These are phyloP conservation scores for Zaprionus gabonicus DNA, from an alignment of 1,140 invertebrate species.

Conservation along the genomic window DNA sequence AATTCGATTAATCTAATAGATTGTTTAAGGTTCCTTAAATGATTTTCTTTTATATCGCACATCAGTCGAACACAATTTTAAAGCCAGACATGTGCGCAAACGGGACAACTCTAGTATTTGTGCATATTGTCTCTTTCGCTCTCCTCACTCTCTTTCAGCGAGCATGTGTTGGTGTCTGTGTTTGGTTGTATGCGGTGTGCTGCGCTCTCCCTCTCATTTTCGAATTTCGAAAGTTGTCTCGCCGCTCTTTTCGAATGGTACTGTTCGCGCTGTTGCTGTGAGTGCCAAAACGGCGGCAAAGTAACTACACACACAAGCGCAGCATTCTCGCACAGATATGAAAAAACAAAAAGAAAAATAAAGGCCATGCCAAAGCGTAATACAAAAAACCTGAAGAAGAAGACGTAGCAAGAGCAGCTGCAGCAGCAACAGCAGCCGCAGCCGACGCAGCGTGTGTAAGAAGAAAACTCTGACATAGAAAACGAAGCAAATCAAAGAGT, in stretches of 20 bases:
- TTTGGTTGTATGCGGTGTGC: slow-evolving; percentile 25
- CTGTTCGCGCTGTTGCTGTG: slow-evolving; percentile 67
- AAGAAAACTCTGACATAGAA: slow-evolving; percentile 43
- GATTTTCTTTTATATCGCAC: slow-evolving; percentile 15
- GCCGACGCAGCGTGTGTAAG: slow-evolving; percentile 19
- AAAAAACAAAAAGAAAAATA: slow-evolving; percentile 58
- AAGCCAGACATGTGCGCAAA: slow-evolving; percentile 50
- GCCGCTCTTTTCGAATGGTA: slow-evolving; percentile 51
- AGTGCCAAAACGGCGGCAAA: slow-evolving; percentile 80
- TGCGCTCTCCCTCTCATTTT: slow-evolving; percentile 44
- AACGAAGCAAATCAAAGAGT: slow-evolving; percentile 31
- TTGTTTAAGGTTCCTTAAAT: slow-evolving; percentile 2
- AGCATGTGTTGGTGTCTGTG: slow-evolving; percentile 10
- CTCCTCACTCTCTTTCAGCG: slow-evolving; percentile 2
- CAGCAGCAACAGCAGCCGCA: slow-evolving; percentile 28
- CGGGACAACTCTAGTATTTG: slow-evolving; percentile 49
- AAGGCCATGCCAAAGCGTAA: slow-evolving; percentile 55
- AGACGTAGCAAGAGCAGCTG: slow-evolving; percentile 37
- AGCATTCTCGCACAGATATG: slow-evolving; percentile 39
- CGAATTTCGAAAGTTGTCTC: slow-evolving; percentile 73
- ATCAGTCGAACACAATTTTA: slow-evolving; percentile 40
- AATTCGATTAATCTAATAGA: not conserved
- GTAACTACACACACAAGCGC: slow-evolving; percentile 61
- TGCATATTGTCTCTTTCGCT: slow-evolving; percentile 2
- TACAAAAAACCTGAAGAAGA: slow-evolving; percentile 49